Conservation (phyloP, 2,888 invertebrate genomes). For the Orthonychiurus folsomi region DNA sequence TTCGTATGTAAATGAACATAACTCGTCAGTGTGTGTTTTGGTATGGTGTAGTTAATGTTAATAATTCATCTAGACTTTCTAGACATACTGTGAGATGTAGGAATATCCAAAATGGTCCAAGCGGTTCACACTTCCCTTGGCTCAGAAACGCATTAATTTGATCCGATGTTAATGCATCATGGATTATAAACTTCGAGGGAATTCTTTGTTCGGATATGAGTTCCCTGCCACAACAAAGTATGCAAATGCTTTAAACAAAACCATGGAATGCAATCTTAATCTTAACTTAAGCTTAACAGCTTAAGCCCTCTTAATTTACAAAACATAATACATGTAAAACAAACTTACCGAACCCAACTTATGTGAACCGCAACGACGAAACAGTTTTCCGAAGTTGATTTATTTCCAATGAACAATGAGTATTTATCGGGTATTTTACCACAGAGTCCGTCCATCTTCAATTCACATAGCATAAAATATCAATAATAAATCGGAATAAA, state of each 20-base stretch:
- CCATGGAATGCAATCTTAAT: background rate
- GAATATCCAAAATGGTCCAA: constrained; percentile 47
- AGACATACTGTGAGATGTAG: constrained; percentile 46
- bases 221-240: constrained; percentile 23
- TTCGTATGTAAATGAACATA: too few species aligned
- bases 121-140: constrained; percentile 43
- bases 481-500: too few species aligned
- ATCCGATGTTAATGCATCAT: constrained; percentile 46
- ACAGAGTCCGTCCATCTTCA: background rate
- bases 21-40: constrained; percentile 2
- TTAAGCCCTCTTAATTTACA: background rate
- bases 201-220: constrained; percentile 31
- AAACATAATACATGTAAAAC: background rate
- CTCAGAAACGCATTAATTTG: constrained; percentile 51
- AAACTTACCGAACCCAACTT: constrained; percentile 32
- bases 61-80: background rate
- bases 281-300: too few species aligned
- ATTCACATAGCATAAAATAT: too few species aligned
- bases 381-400: constrained; percentile 16
- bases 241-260: constrained; percentile 1
- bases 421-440: background rate
- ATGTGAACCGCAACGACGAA: constrained; percentile 34
- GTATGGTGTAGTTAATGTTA: background rate
- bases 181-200: constrained; percentile 39
- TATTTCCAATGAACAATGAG: background rate